Evolutionary conservation across 2,888 invertebrate genomes (phyloP).

Genomic region (Amphipoea oculea): DNA sequence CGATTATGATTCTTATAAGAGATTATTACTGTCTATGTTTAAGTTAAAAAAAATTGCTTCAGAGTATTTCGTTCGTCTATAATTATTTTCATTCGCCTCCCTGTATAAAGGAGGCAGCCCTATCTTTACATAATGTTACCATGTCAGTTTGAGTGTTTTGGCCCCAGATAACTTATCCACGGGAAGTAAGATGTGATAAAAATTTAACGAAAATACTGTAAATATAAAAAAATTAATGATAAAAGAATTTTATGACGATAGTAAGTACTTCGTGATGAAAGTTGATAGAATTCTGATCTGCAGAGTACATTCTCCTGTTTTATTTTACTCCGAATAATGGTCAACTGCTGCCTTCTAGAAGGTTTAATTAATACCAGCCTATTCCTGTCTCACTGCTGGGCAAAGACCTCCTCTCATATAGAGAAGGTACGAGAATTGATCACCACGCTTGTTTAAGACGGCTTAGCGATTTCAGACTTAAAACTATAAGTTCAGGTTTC

Average conservation of each 20-base stretch:
- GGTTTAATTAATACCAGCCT: background rate
- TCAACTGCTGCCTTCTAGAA: background rate
- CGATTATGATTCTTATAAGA: no score
- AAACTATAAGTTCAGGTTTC: background rate
- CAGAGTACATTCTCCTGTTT: background rate
- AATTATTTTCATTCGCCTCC: background rate
- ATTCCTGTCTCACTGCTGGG: background rate
- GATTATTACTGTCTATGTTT: no score
- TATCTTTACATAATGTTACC: constrained; percentile 12
- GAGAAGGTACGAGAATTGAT: background rate
- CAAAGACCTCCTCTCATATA: background rate
- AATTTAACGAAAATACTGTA: background rate
- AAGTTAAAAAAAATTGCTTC: background rate
- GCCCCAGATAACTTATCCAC: constrained; percentile 12
- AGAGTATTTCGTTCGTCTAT: background rate
- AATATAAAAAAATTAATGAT: no score
- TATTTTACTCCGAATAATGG: background rate
- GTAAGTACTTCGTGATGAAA: background rate
- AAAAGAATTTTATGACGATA: no score
- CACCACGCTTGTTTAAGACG: background rate
- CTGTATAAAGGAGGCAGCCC: constrained; percentile 3
- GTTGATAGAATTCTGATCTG: no score
- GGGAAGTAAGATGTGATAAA: constrained; percentile 18
- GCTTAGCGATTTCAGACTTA: background rate
- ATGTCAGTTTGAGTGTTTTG: constrained; percentile 31